These are phyloP conservation scores for Bombus breviceps DNA, from an alignment of 1,140 invertebrate genomes.

Conservation along the genomic window DNA sequence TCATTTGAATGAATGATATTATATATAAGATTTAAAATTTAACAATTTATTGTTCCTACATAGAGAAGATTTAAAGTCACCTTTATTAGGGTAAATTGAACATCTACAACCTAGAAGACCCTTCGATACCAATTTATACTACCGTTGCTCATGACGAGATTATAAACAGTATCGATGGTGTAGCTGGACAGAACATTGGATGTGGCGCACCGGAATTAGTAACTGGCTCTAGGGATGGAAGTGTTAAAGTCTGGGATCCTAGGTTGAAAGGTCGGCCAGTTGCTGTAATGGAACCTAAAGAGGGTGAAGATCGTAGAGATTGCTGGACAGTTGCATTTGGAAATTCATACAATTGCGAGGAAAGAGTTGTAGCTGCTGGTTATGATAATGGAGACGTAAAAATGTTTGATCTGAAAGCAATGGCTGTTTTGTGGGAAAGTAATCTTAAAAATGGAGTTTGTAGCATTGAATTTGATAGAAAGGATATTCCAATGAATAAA, in stretches of 20 bases:
- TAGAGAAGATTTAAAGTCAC: constrained; percentile 33
- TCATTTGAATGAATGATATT: neutral
- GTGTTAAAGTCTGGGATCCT: constrained; percentile 97
- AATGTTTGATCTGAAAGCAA: constrained; percentile 95
- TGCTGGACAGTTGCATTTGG: constrained; percentile 95
- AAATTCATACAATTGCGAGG: constrained; percentile 93
- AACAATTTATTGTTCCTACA: constrained; percentile 5
- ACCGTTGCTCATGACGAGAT: constrained; percentile 93
- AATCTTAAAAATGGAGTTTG: constrained; percentile 98
- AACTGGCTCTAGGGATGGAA: constrained; percentile 96
- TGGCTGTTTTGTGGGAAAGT: constrained; percentile 94
- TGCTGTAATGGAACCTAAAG: constrained; percentile 91
- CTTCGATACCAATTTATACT: constrained; percentile 89
- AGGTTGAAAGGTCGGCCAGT: constrained; percentile 94
- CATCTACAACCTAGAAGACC: constrained; percentile 88
- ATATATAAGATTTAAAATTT: neutral
- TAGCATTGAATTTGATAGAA: constrained; percentile 95
- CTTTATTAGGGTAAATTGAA: constrained; percentile 84
- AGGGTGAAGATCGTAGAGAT: constrained; percentile 87
- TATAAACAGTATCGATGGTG: constrained; percentile 96
- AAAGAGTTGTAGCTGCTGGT: constrained; percentile 93
- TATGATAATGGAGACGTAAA: constrained; percentile 99
- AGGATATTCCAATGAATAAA: constrained; percentile 98
- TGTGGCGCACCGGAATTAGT: constrained; percentile 97
- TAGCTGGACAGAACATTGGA: constrained; percentile 92